Conservation (phyloP, 37 sponge, comb jelly and placozoan genomes). For the Geodia barretti region DNA sequence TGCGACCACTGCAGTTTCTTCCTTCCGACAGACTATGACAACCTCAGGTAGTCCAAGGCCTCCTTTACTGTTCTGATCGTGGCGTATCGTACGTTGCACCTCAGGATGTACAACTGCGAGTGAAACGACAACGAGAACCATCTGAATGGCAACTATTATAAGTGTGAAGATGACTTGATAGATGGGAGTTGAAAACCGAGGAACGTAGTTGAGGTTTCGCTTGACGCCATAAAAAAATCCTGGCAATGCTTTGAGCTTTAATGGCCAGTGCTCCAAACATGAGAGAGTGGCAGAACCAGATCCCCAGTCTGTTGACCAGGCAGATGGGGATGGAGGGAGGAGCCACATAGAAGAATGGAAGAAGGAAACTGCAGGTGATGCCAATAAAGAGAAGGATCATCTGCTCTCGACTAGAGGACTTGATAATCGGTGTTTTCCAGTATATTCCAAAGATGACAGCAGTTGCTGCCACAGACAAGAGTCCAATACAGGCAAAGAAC, state of each 20-base stretch:
- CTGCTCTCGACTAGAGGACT: slow-evolving; percentile 85
- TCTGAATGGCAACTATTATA: slow-evolving; percentile 32
- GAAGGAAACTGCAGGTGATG: slow-evolving; percentile 46
- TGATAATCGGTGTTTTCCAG: slow-evolving; percentile 72
- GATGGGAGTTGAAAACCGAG: slow-evolving; percentile 60
- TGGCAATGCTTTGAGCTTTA: slow-evolving; percentile 73
- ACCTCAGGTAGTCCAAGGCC: slow-evolving; percentile 21
- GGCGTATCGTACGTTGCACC: neutral
- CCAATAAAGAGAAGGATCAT: slow-evolving; percentile 62
- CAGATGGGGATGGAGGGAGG: slow-evolving; percentile 46
- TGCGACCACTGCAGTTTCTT: slow-evolving; percentile 25
- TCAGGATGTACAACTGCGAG: slow-evolving; percentile 17
- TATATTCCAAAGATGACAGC: slow-evolving; percentile 29
- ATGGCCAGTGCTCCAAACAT: slow-evolving; percentile 74
- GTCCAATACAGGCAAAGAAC: slow-evolving; percentile 45
- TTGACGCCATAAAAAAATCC: slow-evolving; percentile 69
- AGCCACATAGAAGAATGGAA: slow-evolving; percentile 50
- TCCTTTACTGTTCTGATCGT: neutral
- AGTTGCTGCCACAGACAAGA: slow-evolving; percentile 25
- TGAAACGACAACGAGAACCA: slow-evolving; percentile 42
- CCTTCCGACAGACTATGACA: slow-evolving; percentile 37
- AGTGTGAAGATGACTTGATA: slow-evolving; percentile 79
- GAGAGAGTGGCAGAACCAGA: slow-evolving; percentile 73
- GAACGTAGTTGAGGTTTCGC: slow-evolving; percentile 2
- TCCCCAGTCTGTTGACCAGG: slow-evolving; percentile 45